phyloP scores from a whole-genome alignment of 2,888 invertebrate genomes.

The Muschampia plurimacula region DNA sequence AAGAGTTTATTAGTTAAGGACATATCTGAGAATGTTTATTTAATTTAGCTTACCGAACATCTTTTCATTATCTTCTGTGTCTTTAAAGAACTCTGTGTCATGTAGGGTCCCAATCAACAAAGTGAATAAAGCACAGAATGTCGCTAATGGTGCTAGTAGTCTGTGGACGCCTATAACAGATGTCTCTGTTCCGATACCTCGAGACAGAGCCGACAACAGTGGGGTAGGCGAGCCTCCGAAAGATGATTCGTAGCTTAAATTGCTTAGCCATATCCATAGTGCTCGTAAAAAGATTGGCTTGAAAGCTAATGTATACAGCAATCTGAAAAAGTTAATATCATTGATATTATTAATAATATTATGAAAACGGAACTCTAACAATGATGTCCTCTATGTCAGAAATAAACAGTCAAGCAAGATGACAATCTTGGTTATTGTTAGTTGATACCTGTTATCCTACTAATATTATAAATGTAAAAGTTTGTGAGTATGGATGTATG shows the following conservation, averaged over 20 bases:
- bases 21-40: no score
- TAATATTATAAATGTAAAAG: no score
- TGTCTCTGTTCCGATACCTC: slow-evolving; percentile 86
- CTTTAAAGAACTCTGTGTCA: slow-evolving; percentile 91
- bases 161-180: slow-evolving; percentile 87
- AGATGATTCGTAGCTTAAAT: slow-evolving; percentile 68
- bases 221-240: slow-evolving; percentile 83
- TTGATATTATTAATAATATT: no score
- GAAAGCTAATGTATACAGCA: slow-evolving; percentile 92
- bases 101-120: slow-evolving; percentile 93
- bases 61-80: slow-evolving; percentile 77
- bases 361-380: no score
- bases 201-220: slow-evolving; percentile 87
- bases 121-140: slow-evolving; percentile 94
- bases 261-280: slow-evolving; percentile 88
- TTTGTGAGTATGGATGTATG: no score
- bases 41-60: slow-evolving; percentile 58
- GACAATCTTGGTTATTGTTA: no score
- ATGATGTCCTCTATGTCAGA: no score
- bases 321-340: slow-evolving; percentile 66
- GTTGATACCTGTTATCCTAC: no score
- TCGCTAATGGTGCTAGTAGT: slow-evolving; percentile 91
- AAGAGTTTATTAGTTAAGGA: no score
- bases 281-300: slow-evolving; percentile 91
- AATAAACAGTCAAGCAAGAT: no score